phyloP scores from a whole-genome alignment of 2,888 invertebrate species.

The Eilema griseolum region DNA sequence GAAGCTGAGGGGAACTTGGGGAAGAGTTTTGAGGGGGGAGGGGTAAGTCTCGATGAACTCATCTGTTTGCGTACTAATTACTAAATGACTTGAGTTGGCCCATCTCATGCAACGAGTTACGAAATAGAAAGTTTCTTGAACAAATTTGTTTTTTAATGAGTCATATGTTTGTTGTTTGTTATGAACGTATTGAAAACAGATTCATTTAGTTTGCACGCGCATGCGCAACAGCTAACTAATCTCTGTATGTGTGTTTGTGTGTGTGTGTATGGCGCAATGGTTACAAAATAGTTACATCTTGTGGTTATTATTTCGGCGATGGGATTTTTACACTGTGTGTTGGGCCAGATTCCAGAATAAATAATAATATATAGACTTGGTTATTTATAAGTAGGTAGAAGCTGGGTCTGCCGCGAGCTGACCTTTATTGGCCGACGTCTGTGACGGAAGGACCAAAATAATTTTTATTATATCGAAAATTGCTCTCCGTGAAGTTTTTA shows the following conservation, averaged over 20 bases:
- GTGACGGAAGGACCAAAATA: constrained; percentile 10
- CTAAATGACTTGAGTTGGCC: constrained; percentile 4
- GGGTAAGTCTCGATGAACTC: constrained; percentile 11
- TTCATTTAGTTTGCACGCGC: constrained; percentile 11
- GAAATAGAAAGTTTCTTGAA: constrained; percentile 31
- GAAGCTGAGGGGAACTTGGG: neutral
- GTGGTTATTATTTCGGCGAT: constrained; percentile 11
- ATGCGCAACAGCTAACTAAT: neutral
- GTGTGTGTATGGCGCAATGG: neutral
- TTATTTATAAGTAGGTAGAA: constrained; percentile 5
- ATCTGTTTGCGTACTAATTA: constrained; percentile 20
- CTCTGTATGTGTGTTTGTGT: constrained; percentile 1
- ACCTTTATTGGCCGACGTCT: neutral
- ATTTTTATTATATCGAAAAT: neutral
- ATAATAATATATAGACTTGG: neutral
- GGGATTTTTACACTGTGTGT: neutral
- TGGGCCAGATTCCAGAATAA: constrained; percentile 3
- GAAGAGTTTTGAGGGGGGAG: neutral
- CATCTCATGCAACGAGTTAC: constrained; percentile 21
- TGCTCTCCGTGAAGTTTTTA: neutral
- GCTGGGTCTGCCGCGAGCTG: neutral
- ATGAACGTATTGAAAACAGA: constrained; percentile 7
- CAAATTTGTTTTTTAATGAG: constrained; percentile 11
- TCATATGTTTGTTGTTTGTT: constrained; percentile 6
- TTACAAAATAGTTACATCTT: neutral